Conservation (phyloP, 2,113 vertebrate genomes). For the Rissa tridactyla region DNA sequence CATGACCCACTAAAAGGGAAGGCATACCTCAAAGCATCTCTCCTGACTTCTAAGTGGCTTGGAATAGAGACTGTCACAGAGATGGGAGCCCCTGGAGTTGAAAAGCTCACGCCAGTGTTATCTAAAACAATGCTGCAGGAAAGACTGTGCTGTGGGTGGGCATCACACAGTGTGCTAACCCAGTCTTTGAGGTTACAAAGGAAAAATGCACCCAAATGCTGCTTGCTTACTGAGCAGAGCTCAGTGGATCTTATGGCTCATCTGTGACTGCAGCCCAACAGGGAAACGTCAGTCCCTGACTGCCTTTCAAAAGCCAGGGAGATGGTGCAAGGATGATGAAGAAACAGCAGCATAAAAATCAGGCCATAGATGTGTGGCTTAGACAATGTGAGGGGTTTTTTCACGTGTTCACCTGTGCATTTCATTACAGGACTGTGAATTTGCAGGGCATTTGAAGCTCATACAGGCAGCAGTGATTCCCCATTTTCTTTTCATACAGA, state of each 20-base stretch:
- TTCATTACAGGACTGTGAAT: neutral
- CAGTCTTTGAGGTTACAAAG: neutral
- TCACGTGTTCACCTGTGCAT: neutral
- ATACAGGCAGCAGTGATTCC: neutral
- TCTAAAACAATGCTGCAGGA: neutral
- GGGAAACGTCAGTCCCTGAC: neutral
- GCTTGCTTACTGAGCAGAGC: neutral
- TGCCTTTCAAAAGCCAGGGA: neutral
- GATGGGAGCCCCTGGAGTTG: neutral
- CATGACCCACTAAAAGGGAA: conserved; percentile 50
- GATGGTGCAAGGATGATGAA: neutral
- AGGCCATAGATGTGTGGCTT: neutral
- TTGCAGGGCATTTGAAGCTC: neutral
- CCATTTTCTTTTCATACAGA: neutral
- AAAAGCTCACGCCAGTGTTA: neutral
- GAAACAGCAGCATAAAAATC: neutral
- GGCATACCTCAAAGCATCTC: neutral
- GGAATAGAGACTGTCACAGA: neutral
- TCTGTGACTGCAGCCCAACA: neutral
- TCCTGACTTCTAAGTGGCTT: conserved; percentile 24
- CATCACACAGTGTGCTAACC: fast-evolving
- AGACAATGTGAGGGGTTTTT: neutral
- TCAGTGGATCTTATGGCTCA: neutral
- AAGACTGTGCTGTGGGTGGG: neutral
- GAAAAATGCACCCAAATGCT: neutral